Evolutionary conservation across 2,113 vertebrate species (phyloP).

Genomic region (Mirza zaza): DNA sequence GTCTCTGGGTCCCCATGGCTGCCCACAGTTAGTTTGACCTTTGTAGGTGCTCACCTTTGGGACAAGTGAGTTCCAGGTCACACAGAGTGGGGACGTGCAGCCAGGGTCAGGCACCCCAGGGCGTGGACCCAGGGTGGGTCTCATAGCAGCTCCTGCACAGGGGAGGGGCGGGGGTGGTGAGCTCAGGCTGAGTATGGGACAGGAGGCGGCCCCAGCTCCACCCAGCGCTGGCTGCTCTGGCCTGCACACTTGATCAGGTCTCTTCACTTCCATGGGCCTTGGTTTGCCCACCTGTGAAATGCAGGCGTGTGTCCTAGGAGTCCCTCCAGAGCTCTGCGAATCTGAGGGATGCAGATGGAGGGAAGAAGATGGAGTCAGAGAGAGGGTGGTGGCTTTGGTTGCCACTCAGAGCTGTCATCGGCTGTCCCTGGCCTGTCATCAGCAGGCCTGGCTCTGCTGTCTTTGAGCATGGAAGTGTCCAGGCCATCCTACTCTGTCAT

Average conservation of each 20-base stretch:
- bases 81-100: background rate
- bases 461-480: background rate
- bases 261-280: background rate
- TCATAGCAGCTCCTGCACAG: no score
- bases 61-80: background rate
- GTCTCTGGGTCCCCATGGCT: background rate
- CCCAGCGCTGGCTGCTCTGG: background rate
- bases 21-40: background rate
- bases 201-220: rapidly evolving
- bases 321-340: background rate
- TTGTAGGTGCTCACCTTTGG: background rate
- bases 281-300: background rate
- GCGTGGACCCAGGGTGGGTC: background rate
- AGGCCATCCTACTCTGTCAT: background rate
- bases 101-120: background rate
- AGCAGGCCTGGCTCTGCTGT: background rate
- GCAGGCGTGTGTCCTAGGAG: background rate
- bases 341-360: background rate
- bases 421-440: no score
- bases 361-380: background rate
- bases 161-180: background rate
- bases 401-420: rapidly evolving
- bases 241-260: no score
- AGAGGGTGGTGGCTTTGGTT: no score
- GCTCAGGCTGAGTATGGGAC: rapidly evolving